Evolutionary conservation across 2,888 invertebrate species (phyloP), one percentile per base, ranked within the genome.

Genomic region (Xanthia icteritia): DNA sequence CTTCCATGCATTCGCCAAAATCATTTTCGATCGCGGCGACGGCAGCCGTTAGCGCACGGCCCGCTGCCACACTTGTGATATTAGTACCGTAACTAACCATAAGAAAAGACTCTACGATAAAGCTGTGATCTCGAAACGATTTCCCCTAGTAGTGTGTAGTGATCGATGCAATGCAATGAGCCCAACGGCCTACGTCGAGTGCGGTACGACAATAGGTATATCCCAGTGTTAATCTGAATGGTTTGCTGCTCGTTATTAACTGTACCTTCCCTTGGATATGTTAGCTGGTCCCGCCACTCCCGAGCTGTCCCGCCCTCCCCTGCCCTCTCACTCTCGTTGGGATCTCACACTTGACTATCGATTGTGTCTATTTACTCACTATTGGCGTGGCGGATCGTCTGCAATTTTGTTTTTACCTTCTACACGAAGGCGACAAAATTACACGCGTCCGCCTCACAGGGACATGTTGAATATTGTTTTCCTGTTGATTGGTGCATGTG

Each of bases 1-100:
- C 98, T 98, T 98, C 97, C 97, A 97, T 97, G 97, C 97, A 96
- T 97, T 98, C 97, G 97, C 98, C 97, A 97, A 97, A 97, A 97
- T 97, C 97, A 97, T 97, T 97, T 97, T 97, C 97, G 94, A 92
- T 92, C 94, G 95, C 97, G 97, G 97, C 97, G 97, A 96, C 95
- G 96, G 94, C 93, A 92, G 95, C 95, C 96, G 97, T 91, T 96
- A 96, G 97, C 97, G 95, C 94, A 92, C 93, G 92, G 91, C 93
- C 94, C 88, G 90, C 89, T 91, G 90, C 83, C 92, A 83, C 91
- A 84, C 92, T 92, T 90, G 92, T 91, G 91, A 91, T 92, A 92
- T 90, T 94, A 93, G 92, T 92, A 90, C 92, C 90, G 88, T 94
- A 93, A 92, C 95, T 95, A 94, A 94, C 93, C 88, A 92, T 93